Base-by-base conservation (phyloP, 1,140 invertebrate species). In the Ips nitidus region DNA sequence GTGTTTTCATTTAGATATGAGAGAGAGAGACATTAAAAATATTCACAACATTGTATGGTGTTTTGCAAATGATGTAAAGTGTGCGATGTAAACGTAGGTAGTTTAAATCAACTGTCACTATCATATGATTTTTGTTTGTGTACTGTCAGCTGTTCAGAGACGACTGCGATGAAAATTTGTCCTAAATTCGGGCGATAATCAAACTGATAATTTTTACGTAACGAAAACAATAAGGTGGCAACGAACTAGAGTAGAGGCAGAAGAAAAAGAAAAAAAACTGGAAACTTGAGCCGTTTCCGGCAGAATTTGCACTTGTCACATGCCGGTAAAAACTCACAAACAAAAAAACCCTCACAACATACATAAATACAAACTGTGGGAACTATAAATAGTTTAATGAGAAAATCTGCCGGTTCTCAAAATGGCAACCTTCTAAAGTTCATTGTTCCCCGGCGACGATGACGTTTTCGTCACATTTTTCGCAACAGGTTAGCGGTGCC, bases 401-500 rank as follows among this genome's bases (percentile, higher is more conserved):
- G 56, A 68, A 68, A 68, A 68, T 68, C 52, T 68, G 66, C 66
- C 57, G 66, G 66, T 50, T 36, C 66, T 68, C 58, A 68, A 68
- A 68, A 68, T 68, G 66, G 66, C 66, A 68, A 68, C 66, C 66
- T 68, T 68, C 66, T 68, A 68, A 68, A 68, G 66, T 68, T 68
- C 66, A 68, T 68, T 68, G 66, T 68, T 68, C 66, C 55, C 56
- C 57, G 45, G 57, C 56, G 8, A 8, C 8, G 41, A n/a, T 39
- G 39, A 66, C 66, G 57, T 59, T 68, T 68, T 59, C 66, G 66
- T 68, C 66, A 59, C 57, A 66, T 57, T 68, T 22, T 68, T 68
- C 57, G 66, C 66, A 68, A 68, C 66, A 59, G 66, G 66, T 68
- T 60, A 60, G 52, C 52, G 41, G n/a, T 58, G 53, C 64, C 64